Evolutionary conservation across 2,113 vertebrate species (phyloP), one percentile per base, ranked within the genome.

Genomic region (Sialia sialis): DNA sequence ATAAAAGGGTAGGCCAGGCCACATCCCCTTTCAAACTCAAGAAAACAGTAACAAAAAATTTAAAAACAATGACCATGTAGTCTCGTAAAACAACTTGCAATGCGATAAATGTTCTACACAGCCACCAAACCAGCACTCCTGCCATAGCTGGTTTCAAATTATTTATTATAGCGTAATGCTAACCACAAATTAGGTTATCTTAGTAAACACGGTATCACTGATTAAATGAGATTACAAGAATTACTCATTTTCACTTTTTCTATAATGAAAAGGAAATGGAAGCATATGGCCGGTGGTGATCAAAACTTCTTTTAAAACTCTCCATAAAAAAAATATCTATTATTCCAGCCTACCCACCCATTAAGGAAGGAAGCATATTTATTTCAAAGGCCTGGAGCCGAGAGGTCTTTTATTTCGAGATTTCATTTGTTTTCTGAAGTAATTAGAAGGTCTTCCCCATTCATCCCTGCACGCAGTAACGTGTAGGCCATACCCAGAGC

Each of bases 391-490:
- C 84, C 49, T 94, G 84, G 75, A 84, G 94, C 44, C 41, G 67
- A 96, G 36, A 91, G 52, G 58, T 36, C 89, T 97, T 96, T 96
- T 68, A 96, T 91, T 39, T 93, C 63, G 85, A 95, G 67, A 93
- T 94, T 95, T 88, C 90, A 91, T 94, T 90, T 96, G 91, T 97
- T 97, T 97, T 93, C 91, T 43, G 15, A 96, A 95, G 89, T 87
- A 96, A 97, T 97, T 96, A 95, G 94, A 87, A 94, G 94, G 43
- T 60, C 87, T 83, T 95, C 92, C 90, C 96, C 87, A 94, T 89
- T 90, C 69, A 96, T 84, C 64, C 77, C 87, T 38, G 64, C 92
- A 77, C 38, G n/a, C 76, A 89, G 91, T 20, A 92, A 77, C 46
- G 36, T 73, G 73, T 30, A 97, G 94, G 95, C 95, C 95, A 78